phyloP scores from a whole-genome alignment of 2,113 vertebrate genomes.

The Trematomus loennbergii region DNA sequence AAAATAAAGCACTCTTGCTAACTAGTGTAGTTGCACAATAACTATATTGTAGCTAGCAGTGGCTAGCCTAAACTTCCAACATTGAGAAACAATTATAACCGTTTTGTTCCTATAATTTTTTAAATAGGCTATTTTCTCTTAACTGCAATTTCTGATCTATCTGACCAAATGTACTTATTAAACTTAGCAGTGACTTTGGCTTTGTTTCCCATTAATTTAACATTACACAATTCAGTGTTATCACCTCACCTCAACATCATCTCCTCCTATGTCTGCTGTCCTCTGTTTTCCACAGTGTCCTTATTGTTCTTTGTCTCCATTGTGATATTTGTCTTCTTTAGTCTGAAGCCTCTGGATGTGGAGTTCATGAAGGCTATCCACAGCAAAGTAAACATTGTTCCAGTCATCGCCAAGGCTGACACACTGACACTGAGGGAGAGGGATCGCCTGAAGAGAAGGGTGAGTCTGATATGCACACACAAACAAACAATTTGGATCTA shows the following conservation, averaged over 20 bases:
- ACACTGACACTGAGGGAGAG: conserved; percentile 90
- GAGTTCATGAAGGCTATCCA: conserved; percentile 95
- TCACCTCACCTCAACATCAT: background rate
- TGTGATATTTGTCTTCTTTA: conserved; percentile 44
- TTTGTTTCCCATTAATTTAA: no score
- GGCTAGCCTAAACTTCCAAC: no score
- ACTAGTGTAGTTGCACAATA: no score
- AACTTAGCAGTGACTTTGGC: no score
- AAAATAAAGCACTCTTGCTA: no score
- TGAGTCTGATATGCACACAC: conserved; percentile 59
- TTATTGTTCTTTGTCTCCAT: background rate
- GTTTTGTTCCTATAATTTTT: no score
- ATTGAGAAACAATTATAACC: no score
- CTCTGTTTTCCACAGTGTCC: background rate
- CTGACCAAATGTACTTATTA: no score
- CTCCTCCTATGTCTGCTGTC: background rate
- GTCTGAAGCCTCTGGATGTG: conserved; percentile 91
- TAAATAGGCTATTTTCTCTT: no score
- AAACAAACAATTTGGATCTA: conserved; percentile 2
- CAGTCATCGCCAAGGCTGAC: conserved; percentile 92
- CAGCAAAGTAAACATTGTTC: conserved; percentile 93
- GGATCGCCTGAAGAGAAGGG: conserved; percentile 91
- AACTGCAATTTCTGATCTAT: no score
- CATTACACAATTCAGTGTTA: background rate
- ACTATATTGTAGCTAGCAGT: no score